Conservation (phyloP, 2,888 invertebrate species). For the Hydriomena furcata region DNA sequence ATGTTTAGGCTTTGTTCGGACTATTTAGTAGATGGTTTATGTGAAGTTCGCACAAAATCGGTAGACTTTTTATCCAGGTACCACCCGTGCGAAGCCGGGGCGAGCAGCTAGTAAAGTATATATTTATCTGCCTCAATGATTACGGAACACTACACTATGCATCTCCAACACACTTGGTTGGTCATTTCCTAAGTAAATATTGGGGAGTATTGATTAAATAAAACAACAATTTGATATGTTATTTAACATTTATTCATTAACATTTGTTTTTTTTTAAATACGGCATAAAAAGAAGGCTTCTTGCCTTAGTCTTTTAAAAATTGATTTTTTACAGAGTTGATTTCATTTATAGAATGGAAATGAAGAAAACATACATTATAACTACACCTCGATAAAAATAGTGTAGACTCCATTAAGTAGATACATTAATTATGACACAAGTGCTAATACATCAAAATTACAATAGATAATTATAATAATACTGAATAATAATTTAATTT, state of each 20-base stretch:
- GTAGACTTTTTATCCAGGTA: too few species aligned
- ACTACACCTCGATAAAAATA: constrained; percentile 15
- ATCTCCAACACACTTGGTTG: too few species aligned
- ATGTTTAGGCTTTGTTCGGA: too few species aligned
- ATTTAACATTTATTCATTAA: constrained; percentile 78
- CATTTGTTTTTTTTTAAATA: constrained; percentile 74
- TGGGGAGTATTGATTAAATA: constrained; percentile 38
- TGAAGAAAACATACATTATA: constrained; percentile 31
- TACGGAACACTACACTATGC: too few species aligned
- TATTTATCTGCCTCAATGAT: too few species aligned
- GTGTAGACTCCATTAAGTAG: constrained; percentile 13
- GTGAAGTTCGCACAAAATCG: too few species aligned
- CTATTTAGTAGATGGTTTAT: too few species aligned
- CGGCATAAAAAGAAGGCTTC: constrained; percentile 81
- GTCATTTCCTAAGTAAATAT: neutral
- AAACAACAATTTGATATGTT: constrained; percentile 72
- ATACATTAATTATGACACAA: constrained; percentile 10
- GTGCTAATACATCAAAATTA: constrained; percentile 23
- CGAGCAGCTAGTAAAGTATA: too few species aligned
- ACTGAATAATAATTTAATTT: constrained; percentile 6
- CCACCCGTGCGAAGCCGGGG: too few species aligned
- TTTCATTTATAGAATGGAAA: constrained; percentile 72
- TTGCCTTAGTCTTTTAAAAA: constrained; percentile 72
- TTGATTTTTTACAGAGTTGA: constrained; percentile 73
- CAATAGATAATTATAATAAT: constrained; percentile 12